Percentiles rank a stretch among this genome's conserved stretches.
Evolutionary conservation across 2,888 invertebrate genomes (phyloP).

Genomic region (Stegophylla sp.): DNA sequence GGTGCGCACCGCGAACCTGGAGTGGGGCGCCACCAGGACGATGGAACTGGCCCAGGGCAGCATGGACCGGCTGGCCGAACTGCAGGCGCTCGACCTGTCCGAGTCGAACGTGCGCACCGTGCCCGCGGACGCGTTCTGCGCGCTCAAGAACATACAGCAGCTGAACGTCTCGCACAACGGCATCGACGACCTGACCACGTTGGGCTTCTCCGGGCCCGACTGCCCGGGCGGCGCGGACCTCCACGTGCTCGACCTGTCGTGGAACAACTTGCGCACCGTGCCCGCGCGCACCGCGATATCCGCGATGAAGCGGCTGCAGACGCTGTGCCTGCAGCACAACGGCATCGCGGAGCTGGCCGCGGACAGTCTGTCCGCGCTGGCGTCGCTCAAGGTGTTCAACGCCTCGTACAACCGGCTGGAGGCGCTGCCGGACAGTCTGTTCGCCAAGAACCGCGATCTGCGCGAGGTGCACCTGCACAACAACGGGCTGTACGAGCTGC

Average conservation of each 20-base stretch:
- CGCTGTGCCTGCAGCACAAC: conserved; percentile 82
- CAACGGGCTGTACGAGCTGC: conserved; percentile 82
- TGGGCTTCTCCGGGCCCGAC: conserved; percentile 75
- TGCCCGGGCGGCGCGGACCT: conserved; percentile 75
- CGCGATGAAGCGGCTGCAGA: conserved; percentile 78
- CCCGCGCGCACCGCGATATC: conserved; percentile 76
- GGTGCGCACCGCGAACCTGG: conserved; percentile 79
- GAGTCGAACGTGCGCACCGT: conserved; percentile 83
- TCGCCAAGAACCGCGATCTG: conserved; percentile 80
- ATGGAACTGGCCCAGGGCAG: conserved; percentile 77
- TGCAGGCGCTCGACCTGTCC: conserved; percentile 80
- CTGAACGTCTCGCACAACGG: conserved; percentile 86
- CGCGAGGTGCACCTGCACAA: conserved; percentile 84
- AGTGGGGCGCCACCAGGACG: conserved; percentile 76
- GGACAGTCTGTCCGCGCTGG: conserved; percentile 80
- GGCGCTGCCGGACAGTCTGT: conserved; percentile 80
- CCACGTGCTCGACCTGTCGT: conserved; percentile 79
- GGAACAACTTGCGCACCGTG: conserved; percentile 77
- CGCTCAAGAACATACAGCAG: conserved; percentile 78
- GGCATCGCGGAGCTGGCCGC: conserved; percentile 80
- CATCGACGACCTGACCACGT: conserved; percentile 77
- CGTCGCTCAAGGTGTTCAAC: conserved; percentile 81
- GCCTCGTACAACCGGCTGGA: conserved; percentile 85
- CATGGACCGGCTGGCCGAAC: conserved; percentile 79
- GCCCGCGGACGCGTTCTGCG: conserved; percentile 81